Base-by-base conservation (phyloP, 2,888 invertebrate species). In the Nebria brevicollis region DNA sequence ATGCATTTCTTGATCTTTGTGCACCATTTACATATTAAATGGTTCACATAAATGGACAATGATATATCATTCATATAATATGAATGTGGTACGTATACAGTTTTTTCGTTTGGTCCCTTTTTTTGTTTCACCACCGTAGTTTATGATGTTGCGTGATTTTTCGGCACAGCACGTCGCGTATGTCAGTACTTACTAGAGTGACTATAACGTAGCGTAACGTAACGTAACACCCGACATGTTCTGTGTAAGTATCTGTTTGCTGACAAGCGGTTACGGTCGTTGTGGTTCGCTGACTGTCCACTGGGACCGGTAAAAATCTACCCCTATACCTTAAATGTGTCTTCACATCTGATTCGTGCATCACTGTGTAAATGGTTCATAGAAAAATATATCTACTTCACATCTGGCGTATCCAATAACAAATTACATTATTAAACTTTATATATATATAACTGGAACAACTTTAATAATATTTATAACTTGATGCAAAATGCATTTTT, bases 1-100 rank as follows among this genome's bases (percentile, higher is more conserved):
- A 34, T 77, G 73, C 75, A 79, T 79, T 79, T 74, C 79, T 79
- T 79, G 74, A 79, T 79, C 75, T 79, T 74, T 79, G 54, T 8
- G 54, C 74, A 66, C 66, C 73, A 79, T 79, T 79, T 79, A 79
- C 79, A 79, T 79, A 79, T 79, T 79, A 79, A 79, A 78, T 78
- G 78, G 72, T 74, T 78, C 66, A 15, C 78, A 72, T 78, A 78
- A 78, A 79, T 79, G 68, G 79, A 79, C 79, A 79, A 74, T 74
- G 79, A 79, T 79, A 79, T 79, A 79, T 79, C 79, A 75, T 79
- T 8, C 26, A 26, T 11, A 41, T 13, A 25, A 70, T 2, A 70
- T 26, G 42, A 10, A 41, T 73, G 26, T 73, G 43, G 26, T n/a
- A 34, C 34, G 34, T 34, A 34, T 34, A 34, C 34, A 34, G 34